These are phyloP conservation scores for Falco biarmicus DNA, from an alignment of 2,797 vertebrate species.

Conservation along the genomic window DNA sequence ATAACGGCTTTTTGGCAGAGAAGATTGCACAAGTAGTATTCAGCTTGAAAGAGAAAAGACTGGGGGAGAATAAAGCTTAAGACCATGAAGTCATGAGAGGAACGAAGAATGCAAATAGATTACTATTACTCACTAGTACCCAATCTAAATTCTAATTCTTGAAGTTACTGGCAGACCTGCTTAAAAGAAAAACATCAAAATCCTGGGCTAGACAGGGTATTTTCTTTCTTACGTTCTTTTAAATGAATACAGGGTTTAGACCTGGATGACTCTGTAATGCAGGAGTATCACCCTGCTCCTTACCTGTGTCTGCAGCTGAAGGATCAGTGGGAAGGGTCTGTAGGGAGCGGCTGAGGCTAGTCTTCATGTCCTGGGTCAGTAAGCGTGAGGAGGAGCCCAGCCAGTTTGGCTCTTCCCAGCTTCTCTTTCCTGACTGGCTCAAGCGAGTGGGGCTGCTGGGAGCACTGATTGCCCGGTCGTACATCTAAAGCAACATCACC, in stretches of 20 bases:
- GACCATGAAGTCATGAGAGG: background rate
- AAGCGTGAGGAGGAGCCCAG: slow-evolving; percentile 92
- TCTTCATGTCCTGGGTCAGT: slow-evolving; percentile 91
- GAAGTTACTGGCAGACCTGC: background rate
- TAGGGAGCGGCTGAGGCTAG: slow-evolving; percentile 90
- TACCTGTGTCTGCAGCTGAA: slow-evolving; percentile 71
- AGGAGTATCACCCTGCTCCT: background rate
- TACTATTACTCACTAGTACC: background rate
- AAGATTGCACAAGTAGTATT: background rate
- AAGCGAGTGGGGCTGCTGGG: slow-evolving; percentile 94
- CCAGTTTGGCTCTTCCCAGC: slow-evolving; percentile 98
- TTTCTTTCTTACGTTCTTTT: background rate
- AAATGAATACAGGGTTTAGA: background rate
- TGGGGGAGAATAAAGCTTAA: background rate
- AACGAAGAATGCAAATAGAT: background rate
- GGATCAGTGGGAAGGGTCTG: slow-evolving; percentile 90
- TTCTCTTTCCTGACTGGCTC: slow-evolving; percentile 86
- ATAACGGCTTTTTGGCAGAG: background rate
- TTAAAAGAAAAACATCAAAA: background rate
- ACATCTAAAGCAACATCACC: slow-evolving; percentile 84
- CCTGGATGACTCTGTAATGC: background rate
- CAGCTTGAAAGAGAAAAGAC: background rate
- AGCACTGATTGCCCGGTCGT: slow-evolving; percentile 93
- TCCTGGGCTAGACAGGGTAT: background rate
- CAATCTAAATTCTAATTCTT: background rate